Base-by-base conservation (phyloP, 2,113 vertebrate genomes). In the Onychorhynchus coronatus region DNA sequence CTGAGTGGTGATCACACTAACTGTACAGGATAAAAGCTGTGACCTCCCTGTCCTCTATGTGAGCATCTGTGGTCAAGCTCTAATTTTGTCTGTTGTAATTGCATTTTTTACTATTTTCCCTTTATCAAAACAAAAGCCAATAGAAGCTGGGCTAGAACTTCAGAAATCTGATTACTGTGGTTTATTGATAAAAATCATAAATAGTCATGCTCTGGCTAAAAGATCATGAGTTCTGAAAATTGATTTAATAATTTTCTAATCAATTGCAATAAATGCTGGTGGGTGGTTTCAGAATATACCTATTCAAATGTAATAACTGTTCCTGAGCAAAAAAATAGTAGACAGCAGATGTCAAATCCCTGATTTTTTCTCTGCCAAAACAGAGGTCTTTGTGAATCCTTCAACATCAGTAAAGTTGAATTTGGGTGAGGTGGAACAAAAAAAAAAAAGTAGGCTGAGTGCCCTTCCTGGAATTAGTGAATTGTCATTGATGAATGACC, bases 201-300 rank as follows among this genome's bases (percentile, higher is more conserved):
- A 31, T 55, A 86, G 73, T 91, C 92, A 70, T 59, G 66, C 39
- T 74, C 79, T 49, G 33, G 35, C n/a, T 83, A 95, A 80, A 83
- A 85, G 55, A 50, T 75, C 50, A 59, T 47, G 23, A 79, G n/a
- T 92, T 92, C 73, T 91, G 65, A 85, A 86, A 83, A 96, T 44
- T 74, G 59, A 88, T 95, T 94, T 91, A 78, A 89, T 80, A 85
- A 87, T 84, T 91, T 95, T 83, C 86, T 83, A 91, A 83, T 97
- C 88, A 91, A 91, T 89, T 68, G 41, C 44, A 85, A 66, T 77
- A 94, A 72, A 85, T 71, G 49, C 59, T 91, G 56, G 19, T 89
- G 39, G 28, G 85, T 61, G 65, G 42, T 72, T 94, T 85, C 89
- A 90, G 52, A 89, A 79, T 58, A 91, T 41, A 53, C 15, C n/a